These are phyloP conservation scores for Taphrorychus bicolor DNA, from an alignment of 2,888 invertebrate species.

Conservation along the genomic window DNA sequence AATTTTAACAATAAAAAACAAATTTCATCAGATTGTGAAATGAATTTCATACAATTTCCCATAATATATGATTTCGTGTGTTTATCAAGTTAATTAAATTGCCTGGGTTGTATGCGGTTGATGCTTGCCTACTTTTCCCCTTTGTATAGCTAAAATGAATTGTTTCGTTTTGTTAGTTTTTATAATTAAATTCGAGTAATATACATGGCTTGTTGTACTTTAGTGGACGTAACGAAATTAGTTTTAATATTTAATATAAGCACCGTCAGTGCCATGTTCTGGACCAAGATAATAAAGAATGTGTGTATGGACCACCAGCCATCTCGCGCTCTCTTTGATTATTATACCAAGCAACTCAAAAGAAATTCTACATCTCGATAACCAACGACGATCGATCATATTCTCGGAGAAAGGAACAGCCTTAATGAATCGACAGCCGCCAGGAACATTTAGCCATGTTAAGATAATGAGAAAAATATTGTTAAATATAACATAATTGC, in stretches of 20 bases:
- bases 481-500: conserved; percentile 49
- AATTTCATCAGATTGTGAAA: neutral
- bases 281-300: conserved; percentile 5
- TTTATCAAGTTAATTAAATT: conserved; percentile 37
- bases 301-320: conserved; percentile 30
- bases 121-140: conserved; percentile 29
- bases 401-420: conserved; percentile 56
- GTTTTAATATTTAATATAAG: neutral
- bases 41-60: conserved; percentile 17
- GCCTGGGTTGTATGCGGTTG: conserved; percentile 16
- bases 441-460: conserved; percentile 50
- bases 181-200: conserved; percentile 53
- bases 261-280: neutral
- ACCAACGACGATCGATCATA: conserved; percentile 59
- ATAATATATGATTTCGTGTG: conserved; percentile 23
- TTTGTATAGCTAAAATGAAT: conserved; percentile 38
- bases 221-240: neutral
- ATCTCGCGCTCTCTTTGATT: conserved; percentile 38
- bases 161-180: conserved; percentile 49
- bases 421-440: conserved; percentile 59
- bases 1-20: conserved; percentile 1
- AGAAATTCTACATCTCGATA: conserved; percentile 50
- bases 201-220: conserved; percentile 50
- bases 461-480: conserved; percentile 52
- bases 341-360: conserved; percentile 13